A percentile compares a stretch with the other conserved stretches of the same genome.
These are phyloP conservation scores for Erpornis zantholeuca DNA, from an alignment of 2,113 vertebrate genomes.

Conservation along the genomic window DNA sequence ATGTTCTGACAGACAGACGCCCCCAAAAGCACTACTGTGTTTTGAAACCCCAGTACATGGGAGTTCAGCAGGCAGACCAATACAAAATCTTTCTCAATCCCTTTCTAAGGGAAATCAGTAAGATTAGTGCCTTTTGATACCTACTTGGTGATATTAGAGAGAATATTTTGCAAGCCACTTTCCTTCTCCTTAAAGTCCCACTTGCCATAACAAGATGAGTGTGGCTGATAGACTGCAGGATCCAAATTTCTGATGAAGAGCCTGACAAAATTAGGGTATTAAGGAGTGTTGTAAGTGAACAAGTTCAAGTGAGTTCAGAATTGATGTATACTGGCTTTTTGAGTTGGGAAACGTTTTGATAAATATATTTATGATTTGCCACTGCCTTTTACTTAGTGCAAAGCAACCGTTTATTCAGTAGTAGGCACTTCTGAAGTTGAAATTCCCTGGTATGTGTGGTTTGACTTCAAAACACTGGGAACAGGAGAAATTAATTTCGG, in stretches of 20 bases:
- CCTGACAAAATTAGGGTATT: background rate
- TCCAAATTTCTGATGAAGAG: background rate
- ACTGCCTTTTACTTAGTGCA: background rate
- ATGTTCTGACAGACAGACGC: background rate
- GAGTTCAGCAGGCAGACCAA: background rate
- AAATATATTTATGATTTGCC: background rate
- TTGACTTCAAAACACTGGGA: background rate
- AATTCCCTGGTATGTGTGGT: background rate
- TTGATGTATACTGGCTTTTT: background rate
- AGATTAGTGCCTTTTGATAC: background rate
- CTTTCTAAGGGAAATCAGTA: background rate
- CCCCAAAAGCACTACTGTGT: background rate
- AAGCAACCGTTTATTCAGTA: background rate
- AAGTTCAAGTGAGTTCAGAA: background rate
- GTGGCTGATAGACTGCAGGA: background rate
- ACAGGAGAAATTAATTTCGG: background rate
- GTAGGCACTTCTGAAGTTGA: background rate
- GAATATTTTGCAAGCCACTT: background rate
- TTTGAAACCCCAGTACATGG: background rate
- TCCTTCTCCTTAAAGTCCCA: background rate
- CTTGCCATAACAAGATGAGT: rapidly evolving
- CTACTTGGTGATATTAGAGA: background rate
- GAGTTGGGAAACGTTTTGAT: background rate
- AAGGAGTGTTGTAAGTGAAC: background rate
- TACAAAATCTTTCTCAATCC: background rate